Evolutionary conservation across 92 coral and sea anemone genomes (phyloP).

Genomic region (Porites evermanni): DNA sequence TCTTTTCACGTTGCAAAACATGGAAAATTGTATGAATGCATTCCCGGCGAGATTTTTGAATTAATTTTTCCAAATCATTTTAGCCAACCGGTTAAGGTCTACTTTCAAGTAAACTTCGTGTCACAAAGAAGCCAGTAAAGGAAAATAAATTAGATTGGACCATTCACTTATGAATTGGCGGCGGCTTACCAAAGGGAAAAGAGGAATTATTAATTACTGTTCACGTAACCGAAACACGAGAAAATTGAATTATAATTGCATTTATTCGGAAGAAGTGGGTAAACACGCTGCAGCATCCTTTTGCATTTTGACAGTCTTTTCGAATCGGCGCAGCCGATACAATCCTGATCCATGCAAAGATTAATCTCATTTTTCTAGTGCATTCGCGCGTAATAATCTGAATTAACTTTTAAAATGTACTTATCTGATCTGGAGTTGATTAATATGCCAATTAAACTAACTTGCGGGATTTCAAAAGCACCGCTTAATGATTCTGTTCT

Average conservation of each 20-base stretch:
- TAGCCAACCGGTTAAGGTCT: slow-evolving; percentile 11
- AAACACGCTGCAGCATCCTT: background rate
- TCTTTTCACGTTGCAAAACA: background rate
- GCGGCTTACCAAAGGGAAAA: slow-evolving; percentile 30
- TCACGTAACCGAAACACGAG: background rate
- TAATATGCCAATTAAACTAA: slow-evolving; percentile 10
- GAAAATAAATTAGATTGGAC: slow-evolving; percentile 20
- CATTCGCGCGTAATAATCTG: no score
- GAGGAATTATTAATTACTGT: slow-evolving; percentile 2
- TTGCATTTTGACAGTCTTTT: background rate
- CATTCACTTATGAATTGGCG: slow-evolving; percentile 20
- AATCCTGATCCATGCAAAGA: background rate
- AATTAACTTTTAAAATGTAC: background rate
- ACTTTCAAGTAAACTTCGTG: slow-evolving; percentile 1
- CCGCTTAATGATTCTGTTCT: background rate
- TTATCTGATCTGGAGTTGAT: background rate
- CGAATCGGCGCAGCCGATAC: background rate
- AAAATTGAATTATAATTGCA: background rate
- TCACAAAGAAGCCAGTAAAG: background rate
- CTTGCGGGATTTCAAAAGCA: slow-evolving; percentile 8
- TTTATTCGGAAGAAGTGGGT: background rate
- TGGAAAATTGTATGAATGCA: background rate
- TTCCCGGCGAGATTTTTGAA: slow-evolving; percentile 22
- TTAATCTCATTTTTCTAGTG: no score
- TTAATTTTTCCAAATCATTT: background rate